Evolutionary conservation across 2,888 invertebrate species (phyloP), one percentile per base, ranked within the genome.

Genomic region (Caenorhabditis zanzibari): DNA sequence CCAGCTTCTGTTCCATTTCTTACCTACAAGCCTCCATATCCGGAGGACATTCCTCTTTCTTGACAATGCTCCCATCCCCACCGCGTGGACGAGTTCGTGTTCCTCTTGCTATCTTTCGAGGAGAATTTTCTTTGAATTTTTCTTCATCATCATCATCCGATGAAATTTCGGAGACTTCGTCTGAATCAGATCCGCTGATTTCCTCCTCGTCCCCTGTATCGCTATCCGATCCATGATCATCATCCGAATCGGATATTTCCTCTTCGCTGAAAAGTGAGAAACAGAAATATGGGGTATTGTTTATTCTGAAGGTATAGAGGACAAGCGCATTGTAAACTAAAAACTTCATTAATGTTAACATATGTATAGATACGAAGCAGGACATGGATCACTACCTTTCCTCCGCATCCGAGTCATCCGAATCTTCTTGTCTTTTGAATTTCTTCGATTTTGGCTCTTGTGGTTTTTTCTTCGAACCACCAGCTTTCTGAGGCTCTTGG

Each of bases 111-210:
- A 47, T 28, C 44, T 35, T 91, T 87, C 66, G 92, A 69, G 69
- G 92, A 92, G 7, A 91, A n/a, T 92, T 92, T 56, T 92, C 92
- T 76, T 93, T 93, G 12, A 93, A 93, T 61, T 91, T 90, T 75
- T 35, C 41, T 9, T 69, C 81, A 16, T 72, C 82, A 2, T 79
- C 74, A 3, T 79, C 77, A n/a, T 76, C 76, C 14, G 72, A 76
- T 2, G 82, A 76, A 24, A 82, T 72, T 26, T 82, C 82, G 10
- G 83, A 79, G 14, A 81, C 69, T 1, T 82, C 82, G 0, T 69
- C 68, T 0, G 82, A 82, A 35, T 82, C 82, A 5, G 76, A 74
- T 59, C 74, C 82, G 22, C 76, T 77, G 14, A 81, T 74, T 12
- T 82, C 75, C 12, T 75, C 69, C 14, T 54, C 63, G 24, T 63